A percentile compares a stretch with the other conserved stretches of the same genome.
Evolutionary conservation across 2,888 invertebrate species (phyloP).

Genomic region (Morpho deidamia): DNA sequence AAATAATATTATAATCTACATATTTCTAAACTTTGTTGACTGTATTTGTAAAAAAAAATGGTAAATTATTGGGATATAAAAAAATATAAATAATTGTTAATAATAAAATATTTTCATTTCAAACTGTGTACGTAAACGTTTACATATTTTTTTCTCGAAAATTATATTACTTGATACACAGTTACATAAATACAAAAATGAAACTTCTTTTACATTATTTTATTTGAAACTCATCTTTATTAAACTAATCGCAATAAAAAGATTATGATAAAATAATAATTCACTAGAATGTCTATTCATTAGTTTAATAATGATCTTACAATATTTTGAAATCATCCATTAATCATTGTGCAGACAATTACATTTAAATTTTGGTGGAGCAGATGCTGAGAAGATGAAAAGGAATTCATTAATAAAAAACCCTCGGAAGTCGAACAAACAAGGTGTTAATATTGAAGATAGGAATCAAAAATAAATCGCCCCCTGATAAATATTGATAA

Average conservation of each 20-base stretch:
- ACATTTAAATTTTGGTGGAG: slow-evolving; percentile 30
- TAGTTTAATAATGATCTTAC: slow-evolving; percentile 28
- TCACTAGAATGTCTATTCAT: slow-evolving; percentile 17
- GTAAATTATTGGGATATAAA: no score
- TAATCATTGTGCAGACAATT: slow-evolving; percentile 48
- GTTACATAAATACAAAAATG: no score
- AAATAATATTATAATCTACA: no score
- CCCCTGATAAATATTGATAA: slow-evolving; percentile 72
- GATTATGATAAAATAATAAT: neutral
- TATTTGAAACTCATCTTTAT: neutral
- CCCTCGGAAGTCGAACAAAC: slow-evolving; percentile 42
- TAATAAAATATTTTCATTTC: no score
- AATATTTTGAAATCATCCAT: slow-evolving; percentile 31
- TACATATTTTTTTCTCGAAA: no score
- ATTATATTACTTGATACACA: no score
- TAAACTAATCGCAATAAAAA: neutral
- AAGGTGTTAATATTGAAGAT: slow-evolving; percentile 71
- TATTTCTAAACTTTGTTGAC: no score
- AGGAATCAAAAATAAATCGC: slow-evolving; percentile 57
- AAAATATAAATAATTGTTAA: no score
- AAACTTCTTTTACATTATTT: neutral
- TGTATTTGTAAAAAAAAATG: no score
- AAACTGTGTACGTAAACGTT: no score
- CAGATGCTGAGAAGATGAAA: slow-evolving; percentile 46
- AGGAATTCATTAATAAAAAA: neutral